These are phyloP conservation scores for Prinia subflava DNA, from an alignment of 2,113 vertebrate genomes.

Conservation along the genomic window DNA sequence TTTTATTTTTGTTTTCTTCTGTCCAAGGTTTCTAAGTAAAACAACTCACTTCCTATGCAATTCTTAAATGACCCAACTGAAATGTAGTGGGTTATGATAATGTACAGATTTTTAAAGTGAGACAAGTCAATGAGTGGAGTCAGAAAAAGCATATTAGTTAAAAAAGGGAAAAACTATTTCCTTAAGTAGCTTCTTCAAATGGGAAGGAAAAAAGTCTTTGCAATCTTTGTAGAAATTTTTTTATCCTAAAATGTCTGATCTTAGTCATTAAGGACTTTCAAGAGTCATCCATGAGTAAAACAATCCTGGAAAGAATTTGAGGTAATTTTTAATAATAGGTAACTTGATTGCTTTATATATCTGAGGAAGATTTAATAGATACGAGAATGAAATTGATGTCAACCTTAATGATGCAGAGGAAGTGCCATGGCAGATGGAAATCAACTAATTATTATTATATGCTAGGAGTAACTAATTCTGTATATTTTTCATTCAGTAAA, in stretches of 20 bases:
- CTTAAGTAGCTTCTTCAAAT: background rate
- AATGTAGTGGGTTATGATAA: background rate
- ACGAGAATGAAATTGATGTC: background rate
- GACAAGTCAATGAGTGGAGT: background rate
- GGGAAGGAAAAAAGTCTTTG: background rate
- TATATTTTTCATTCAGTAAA: background rate
- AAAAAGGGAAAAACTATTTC: background rate
- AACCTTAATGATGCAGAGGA: background rate
- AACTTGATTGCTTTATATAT: background rate
- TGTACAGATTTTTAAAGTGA: background rate
- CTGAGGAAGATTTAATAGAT: background rate
- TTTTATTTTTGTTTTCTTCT: background rate
- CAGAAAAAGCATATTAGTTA: background rate
- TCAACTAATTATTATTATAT: background rate
- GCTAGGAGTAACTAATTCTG: background rate
- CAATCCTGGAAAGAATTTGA: background rate
- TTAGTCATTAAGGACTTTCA: background rate
- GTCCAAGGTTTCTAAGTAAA: background rate
- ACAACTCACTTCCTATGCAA: background rate
- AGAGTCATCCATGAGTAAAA: background rate
- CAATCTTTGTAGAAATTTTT: background rate
- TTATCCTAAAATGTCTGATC: background rate
- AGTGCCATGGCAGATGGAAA: background rate
- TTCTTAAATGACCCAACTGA: background rate
- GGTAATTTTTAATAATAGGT: background rate